phyloP scores from a whole-genome alignment of 2,797 vertebrate species.

The Sebastes trivittatus region DNA sequence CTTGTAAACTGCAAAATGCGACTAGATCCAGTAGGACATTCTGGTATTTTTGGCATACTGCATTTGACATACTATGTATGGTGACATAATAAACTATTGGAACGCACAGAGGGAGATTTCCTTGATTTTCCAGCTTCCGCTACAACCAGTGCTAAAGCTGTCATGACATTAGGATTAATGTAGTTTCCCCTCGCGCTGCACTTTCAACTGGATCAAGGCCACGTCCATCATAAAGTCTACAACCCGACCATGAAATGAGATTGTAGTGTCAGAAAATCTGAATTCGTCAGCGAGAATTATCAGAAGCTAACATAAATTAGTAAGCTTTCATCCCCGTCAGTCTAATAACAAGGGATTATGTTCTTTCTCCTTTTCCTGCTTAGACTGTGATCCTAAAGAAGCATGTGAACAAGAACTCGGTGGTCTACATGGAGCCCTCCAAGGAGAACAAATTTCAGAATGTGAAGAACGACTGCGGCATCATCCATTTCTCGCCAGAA shows the following conservation, averaged over 20 bases:
- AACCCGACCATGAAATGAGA: slow-evolving; percentile 26
- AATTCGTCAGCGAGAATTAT: slow-evolving; percentile 23
- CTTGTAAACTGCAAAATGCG: no score
- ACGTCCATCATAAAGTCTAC: slow-evolving; percentile 14
- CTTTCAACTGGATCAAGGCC: slow-evolving; percentile 32
- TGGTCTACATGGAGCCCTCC: slow-evolving; percentile 86
- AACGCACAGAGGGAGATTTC: neutral
- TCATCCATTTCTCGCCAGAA: slow-evolving; percentile 82
- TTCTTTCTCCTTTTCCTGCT: neutral
- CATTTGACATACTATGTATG: no score
- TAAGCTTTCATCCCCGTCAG: neutral
- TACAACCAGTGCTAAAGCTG: slow-evolving; percentile 32
- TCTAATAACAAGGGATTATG: neutral
- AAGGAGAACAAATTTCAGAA: slow-evolving; percentile 85
- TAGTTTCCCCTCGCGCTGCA: slow-evolving; percentile 9
- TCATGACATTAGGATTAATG: slow-evolving; percentile 36
- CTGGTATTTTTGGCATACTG: no score
- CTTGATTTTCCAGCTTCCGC: slow-evolving; percentile 35
- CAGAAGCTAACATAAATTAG: neutral
- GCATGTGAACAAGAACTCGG: slow-evolving; percentile 84
- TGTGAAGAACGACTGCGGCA: slow-evolving; percentile 81
- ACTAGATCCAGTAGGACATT: rapidly evolving
- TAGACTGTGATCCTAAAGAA: slow-evolving; percentile 87
- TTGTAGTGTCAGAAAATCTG: slow-evolving; percentile 14
- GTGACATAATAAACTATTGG: no score